Conservation (phyloP, 2,888 invertebrate genomes). For the Gari tellinella region DNA sequence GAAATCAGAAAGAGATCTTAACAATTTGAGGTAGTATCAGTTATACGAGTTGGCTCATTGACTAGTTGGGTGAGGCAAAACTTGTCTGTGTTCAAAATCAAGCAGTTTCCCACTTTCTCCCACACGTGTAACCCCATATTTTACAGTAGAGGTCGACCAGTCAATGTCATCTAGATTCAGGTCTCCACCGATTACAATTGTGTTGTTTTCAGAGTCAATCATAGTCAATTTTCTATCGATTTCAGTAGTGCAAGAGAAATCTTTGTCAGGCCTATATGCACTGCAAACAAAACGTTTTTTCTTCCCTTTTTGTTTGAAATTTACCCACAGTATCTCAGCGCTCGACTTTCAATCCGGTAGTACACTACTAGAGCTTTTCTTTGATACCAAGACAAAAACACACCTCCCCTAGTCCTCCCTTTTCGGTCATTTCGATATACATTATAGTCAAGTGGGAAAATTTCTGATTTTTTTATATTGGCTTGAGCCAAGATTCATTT, state of each 20-base stretch:
- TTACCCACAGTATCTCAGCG: background rate
- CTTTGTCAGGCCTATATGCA: conserved; percentile 6
- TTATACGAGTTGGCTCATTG: conserved; percentile 3
- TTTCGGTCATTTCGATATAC: too few relatives aligned
- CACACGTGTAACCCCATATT: background rate
- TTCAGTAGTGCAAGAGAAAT: background rate
- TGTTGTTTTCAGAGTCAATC: conserved; percentile 1
- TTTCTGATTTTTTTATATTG: conserved; percentile 1
- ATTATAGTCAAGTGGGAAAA: background rate
- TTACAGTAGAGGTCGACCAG: background rate
- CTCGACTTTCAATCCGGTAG: conserved; percentile 80
- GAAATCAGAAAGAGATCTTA: background rate
- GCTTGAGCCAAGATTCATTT: conserved; percentile 3
- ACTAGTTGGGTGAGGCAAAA: conserved; percentile 4
- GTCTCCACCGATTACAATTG: background rate
- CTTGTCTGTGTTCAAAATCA: background rate
- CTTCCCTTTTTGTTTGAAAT: conserved; percentile 12
- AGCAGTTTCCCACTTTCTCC: conserved; percentile 1
- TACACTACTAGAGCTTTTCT: too few relatives aligned
- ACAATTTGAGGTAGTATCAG: conserved; percentile 4
- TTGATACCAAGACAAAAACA: too few relatives aligned
- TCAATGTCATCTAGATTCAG: background rate
- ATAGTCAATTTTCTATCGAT: background rate
- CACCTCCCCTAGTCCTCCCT: too few relatives aligned
- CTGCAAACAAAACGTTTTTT: background rate